Evolutionary conservation across 1,140 invertebrate genomes (phyloP).

Genomic region (Drosophila nannoptera): DNA sequence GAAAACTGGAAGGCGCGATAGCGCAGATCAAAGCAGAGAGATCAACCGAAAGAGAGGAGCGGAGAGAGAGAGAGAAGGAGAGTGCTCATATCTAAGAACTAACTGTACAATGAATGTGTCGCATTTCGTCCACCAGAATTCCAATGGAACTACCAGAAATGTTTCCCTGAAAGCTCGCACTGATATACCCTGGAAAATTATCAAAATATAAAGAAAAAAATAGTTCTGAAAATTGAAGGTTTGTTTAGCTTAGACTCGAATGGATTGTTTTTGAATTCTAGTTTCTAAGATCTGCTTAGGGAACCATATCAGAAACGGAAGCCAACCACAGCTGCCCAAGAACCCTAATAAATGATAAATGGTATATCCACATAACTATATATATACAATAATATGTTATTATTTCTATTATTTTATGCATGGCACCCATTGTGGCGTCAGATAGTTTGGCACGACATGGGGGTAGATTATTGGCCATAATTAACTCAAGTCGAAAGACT

Average conservation of each 20-base stretch:
- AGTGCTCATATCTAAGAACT: slow-evolving; percentile 8
- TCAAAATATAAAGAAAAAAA: too few species aligned
- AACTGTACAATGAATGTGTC: slow-evolving; percentile 14
- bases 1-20: slow-evolving; percentile 15
- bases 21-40: slow-evolving; percentile 7
- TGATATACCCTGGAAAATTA: too few species aligned
- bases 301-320: slow-evolving; percentile 18
- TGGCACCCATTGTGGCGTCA: not conserved
- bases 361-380: slow-evolving; percentile 4
- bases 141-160: slow-evolving; percentile 7
- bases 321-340: slow-evolving; percentile 25
- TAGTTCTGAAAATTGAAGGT: too few species aligned
- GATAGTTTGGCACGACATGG: not conserved
- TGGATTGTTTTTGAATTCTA: not conserved
- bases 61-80: not conserved
- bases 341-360: slow-evolving; percentile 30
- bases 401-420: slow-evolving; percentile 1
- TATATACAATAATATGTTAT: not conserved
- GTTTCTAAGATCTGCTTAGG: slow-evolving; percentile 13
- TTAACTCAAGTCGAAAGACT: slow-evolving; percentile 30
- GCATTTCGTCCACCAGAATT: not conserved
- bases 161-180: not conserved
- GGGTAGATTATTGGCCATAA: slow-evolving; percentile 10
- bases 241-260: too few species aligned
- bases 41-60: too few species aligned